phyloP scores from a whole-genome alignment of 2,113 vertebrate genomes.

The Mustelus asterias region DNA sequence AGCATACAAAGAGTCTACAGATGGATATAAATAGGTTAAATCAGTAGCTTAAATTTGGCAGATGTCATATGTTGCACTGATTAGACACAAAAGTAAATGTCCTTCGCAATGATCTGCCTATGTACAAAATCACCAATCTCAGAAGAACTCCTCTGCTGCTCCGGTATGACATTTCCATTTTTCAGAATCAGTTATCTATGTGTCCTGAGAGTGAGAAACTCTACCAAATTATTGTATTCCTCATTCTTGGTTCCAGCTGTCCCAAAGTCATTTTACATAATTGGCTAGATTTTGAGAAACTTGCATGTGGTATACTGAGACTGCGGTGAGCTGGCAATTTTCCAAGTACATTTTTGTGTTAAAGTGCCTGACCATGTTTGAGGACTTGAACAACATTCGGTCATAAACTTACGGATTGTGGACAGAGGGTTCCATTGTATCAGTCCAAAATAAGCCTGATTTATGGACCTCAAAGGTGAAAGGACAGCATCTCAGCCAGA shows the following conservation, averaged over 20 bases:
- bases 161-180: not conserved
- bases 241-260: not conserved
- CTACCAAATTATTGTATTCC: not conserved
- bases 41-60: not conserved
- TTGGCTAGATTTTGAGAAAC: not conserved
- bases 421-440: not conserved
- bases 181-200: not conserved
- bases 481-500: not conserved
- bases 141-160: not conserved
- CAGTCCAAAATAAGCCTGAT: not conserved
- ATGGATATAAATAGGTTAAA: not conserved
- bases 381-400: not conserved
- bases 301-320: not conserved
- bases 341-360: too few species aligned
- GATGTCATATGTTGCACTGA: not conserved
- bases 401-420: not conserved
- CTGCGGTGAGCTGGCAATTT: not conserved
- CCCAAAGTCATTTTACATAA: not conserved
- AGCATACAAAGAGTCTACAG: not conserved
- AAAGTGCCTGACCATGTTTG: not conserved
- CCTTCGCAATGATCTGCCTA: not conserved
- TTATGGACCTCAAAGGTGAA: not conserved
- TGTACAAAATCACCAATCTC: not conserved
- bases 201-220: not conserved
- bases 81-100: not conserved